Evolutionary conservation across 2,888 invertebrate genomes (phyloP), one percentile per base, ranked within the genome.

Genomic region (Asteroscopus sphinx): DNA sequence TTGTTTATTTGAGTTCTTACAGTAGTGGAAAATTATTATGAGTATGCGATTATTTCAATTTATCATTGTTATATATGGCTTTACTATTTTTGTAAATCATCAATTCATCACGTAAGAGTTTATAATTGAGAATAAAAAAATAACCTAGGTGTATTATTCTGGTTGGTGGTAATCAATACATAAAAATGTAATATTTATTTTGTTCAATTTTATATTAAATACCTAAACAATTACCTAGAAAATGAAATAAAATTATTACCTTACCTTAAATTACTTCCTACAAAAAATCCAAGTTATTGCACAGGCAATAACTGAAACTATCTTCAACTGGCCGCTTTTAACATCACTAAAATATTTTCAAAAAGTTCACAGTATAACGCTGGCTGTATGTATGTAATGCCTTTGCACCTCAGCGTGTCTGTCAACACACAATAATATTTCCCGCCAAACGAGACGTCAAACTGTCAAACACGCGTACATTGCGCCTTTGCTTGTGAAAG

Each of bases 391-490:
- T 54, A 53, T 65, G 66, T 67, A 58, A 58, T 74, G 59, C 74
- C 66, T 80, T 81, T 79, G 74, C 80, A 65, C 79, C 60, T 56
- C 48, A 63, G 56, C 72, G 61, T 60, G 68, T 68, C 54, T 63
- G 60, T 78, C 77, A 82, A 83, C 79, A 86, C 83, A 81, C 77
- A 80, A 87, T 59, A 65, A 65, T 74, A 60, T 80, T 92, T 93
- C 93, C 88, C 93, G 93, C 93, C 93, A 90, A 92, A 91, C 84
- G 79, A 87, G 87, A 92, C 90, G 92, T 93, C 93, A 92, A 92
- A 92, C 86, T 88, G 90, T 89, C 90, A 90, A 89, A 88, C 86
- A 86, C 89, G 88, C 86, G 86, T 81, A 85, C 92, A 92, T 92
- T 87, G 89, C 86, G 90, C 90, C 86, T 88, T 84, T 87, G 84